Base-by-base conservation (phyloP, 2,888 invertebrate species). In the Cremastobaeus sp. region DNA sequence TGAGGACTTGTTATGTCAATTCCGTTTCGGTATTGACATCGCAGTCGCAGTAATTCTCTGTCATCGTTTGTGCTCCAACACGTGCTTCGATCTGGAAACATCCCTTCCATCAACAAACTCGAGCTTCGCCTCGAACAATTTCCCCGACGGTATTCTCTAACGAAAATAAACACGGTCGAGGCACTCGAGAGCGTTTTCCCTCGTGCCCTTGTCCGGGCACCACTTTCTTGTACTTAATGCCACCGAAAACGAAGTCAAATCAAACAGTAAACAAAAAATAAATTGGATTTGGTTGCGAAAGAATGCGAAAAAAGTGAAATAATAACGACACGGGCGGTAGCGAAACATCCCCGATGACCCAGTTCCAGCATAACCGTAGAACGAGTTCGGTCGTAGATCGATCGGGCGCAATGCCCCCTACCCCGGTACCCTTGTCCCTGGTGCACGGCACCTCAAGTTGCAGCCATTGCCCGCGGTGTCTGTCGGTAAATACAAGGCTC, bases 401-500 rank as follows among this genome's bases (percentile, higher is more conserved):
- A 62, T 62, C 64, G 57, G 41, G 54, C 35, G 41, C 55, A 43
- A 30, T 68, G 45, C 30, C 55, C 48, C 55, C 68, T 52, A 25
- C 59, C 68, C 66, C 64, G 55, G 21, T 43, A 66, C 54, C 66
- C 75, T 57, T 65, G 66, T 55, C 66, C 74, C 52, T 62, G 45
- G 64, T 69, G 69, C 48, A 65, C 54, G 69, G 69, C 75, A 76
- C 77, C 76, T 74, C 62, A 60, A 71, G 70, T 71, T 76, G 60
- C 59, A 68, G 73, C 71, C 74, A 74, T 74, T 73, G 52, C 72
- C 60, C 69, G 70, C 70, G 70, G 76, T 76, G 76, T 70, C 76
- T 76, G 77, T 74, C 73, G 62, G 76, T 79, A 76, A 77, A 77
- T 74, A 77, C 74, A 77, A 78, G 76, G 68, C 74, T 74, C 71